These are phyloP conservation scores for Chaetodon trifasciatus DNA, from an alignment of 2,797 vertebrate genomes.

Conservation along the genomic window DNA sequence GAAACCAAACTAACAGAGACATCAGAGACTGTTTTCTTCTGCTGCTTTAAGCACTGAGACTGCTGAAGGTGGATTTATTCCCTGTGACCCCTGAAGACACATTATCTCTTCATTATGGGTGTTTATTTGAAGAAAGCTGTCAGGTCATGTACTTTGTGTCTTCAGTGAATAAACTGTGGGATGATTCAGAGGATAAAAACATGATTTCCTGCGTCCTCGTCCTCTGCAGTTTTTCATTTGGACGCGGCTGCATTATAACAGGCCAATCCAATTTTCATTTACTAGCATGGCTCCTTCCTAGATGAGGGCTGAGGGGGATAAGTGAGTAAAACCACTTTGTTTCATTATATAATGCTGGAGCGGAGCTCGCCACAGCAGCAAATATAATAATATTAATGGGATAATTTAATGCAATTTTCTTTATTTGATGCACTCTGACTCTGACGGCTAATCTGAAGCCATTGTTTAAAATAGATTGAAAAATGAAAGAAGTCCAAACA, in stretches of 20 bases:
- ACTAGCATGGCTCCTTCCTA: slow-evolving; percentile 72
- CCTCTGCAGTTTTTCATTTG: slow-evolving; percentile 62
- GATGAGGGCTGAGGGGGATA: slow-evolving; percentile 71
- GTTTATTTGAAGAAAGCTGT: not conserved
- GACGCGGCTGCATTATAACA: slow-evolving; percentile 65
- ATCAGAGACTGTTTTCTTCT: too few species aligned
- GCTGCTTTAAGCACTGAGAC: too few species aligned
- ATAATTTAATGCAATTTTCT: slow-evolving; percentile 85
- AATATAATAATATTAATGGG: slow-evolving; percentile 86
- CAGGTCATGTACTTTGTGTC: not conserved
- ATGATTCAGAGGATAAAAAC: not conserved
- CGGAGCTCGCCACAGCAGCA: slow-evolving; percentile 33
- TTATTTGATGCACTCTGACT: slow-evolving; percentile 82
- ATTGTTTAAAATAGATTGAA: slow-evolving; percentile 82
- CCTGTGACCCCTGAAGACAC: not conserved
- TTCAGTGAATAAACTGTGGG: not conserved
- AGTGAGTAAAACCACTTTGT: slow-evolving; percentile 79
- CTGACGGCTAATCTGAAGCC: slow-evolving; percentile 83
- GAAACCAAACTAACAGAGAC: too few species aligned
- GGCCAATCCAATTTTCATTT: slow-evolving; percentile 79
- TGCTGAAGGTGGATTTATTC: not conserved
- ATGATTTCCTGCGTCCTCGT: slow-evolving; percentile 14
- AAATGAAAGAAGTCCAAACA: slow-evolving; percentile 67
- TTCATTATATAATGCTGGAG: slow-evolving; percentile 82
- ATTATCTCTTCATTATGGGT: not conserved